Base-by-base conservation (phyloP, 1,140 invertebrate genomes). In the Drosophila bipectinata region DNA sequence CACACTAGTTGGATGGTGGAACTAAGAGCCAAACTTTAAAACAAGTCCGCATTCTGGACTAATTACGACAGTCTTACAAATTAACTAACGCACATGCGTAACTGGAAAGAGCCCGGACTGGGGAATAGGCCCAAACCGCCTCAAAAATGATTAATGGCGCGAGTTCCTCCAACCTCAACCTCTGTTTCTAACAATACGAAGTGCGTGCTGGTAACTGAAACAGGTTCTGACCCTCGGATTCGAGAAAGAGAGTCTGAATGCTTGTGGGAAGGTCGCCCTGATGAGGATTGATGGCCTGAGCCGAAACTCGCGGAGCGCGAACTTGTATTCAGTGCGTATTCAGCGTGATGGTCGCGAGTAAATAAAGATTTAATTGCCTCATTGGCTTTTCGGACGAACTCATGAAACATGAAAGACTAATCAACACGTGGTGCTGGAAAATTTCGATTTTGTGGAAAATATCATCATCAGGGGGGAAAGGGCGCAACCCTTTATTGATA, bases 51-150 rank as follows among this genome's bases (percentile, higher is more conserved):
- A 66, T 63, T 57, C 72, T 69, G 62, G 78, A 48, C 57, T 87
- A 87, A 87, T 88, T 87, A 78, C 64, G 77, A 77, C 63, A 61
- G 57, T 66, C 71, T 66, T 88, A 87, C 83, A 77, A 87, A 87
- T 88, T 83, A 89, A 89, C 84, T 79, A 79, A 88, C 75, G 83
- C 84, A 89, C 76, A 77, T 88, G 83, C 84, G 83, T 88, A 88
- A 77, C 83, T 62, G 37, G 59, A 66, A 41, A 28, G 37, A 39
- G 10, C 10, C 28, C 7, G 24, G n/a, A 18, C 37, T 18, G 5
- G 24, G 41, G 21, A 49, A 34, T 56, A 77, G 63, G 60, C 56
- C 18, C 18, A 18, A 1, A 18, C 18, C 18, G 55, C 57, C 49
- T 57, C 9, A 37, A 64, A 41, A 72, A 71, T 84, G 79, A 88